Percentiles rank a stretch among this genome's conserved stretches.
These are phyloP conservation scores for Ormyrus rosae DNA, from an alignment of 2,888 invertebrate genomes.

Conservation along the genomic window DNA sequence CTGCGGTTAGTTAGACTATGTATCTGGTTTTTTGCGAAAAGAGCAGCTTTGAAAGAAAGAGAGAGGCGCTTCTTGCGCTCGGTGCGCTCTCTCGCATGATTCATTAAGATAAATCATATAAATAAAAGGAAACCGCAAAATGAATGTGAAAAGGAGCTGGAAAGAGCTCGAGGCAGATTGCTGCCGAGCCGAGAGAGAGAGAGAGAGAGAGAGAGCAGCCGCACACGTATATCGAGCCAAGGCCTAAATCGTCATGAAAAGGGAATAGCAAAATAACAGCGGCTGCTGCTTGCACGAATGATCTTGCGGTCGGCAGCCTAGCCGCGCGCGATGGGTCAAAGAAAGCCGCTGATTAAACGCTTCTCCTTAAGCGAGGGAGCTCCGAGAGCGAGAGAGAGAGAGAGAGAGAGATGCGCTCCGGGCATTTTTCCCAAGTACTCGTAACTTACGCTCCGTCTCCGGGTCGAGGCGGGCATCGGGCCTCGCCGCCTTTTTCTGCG, in stretches of 20 bases:
- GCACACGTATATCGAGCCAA: slow-evolving; percentile 11
- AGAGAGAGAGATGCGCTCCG: background rate
- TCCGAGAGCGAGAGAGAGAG: background rate
- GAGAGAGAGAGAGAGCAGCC: background rate
- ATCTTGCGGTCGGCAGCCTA: slow-evolving; percentile 47
- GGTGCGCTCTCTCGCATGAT: slow-evolving; percentile 18
- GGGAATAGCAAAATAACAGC: slow-evolving; percentile 24
- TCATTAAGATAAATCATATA: slow-evolving; percentile 47
- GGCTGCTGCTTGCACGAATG: slow-evolving; percentile 13
- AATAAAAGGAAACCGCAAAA: slow-evolving; percentile 43
- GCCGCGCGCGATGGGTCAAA: slow-evolving; percentile 43
- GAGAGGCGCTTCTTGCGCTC: background rate
- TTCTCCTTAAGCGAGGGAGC: slow-evolving; percentile 32
- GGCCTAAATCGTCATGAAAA: slow-evolving; percentile 42
- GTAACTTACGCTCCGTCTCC: slow-evolving; percentile 6
- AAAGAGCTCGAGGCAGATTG: slow-evolving; percentile 2
- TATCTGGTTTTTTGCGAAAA: too few relatives aligned
- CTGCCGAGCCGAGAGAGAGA: background rate
- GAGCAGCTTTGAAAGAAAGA: background rate
- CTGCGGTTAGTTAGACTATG: too few relatives aligned
- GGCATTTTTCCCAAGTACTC: background rate
- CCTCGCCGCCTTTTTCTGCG: too few relatives aligned
- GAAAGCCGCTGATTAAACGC: slow-evolving; percentile 54
- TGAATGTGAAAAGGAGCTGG: slow-evolving; percentile 23
- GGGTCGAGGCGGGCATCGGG: background rate